Evolutionary conservation across 2,113 vertebrate species (phyloP), one percentile per base, ranked within the genome.

Genomic region (Megaptera novaeangliae): DNA sequence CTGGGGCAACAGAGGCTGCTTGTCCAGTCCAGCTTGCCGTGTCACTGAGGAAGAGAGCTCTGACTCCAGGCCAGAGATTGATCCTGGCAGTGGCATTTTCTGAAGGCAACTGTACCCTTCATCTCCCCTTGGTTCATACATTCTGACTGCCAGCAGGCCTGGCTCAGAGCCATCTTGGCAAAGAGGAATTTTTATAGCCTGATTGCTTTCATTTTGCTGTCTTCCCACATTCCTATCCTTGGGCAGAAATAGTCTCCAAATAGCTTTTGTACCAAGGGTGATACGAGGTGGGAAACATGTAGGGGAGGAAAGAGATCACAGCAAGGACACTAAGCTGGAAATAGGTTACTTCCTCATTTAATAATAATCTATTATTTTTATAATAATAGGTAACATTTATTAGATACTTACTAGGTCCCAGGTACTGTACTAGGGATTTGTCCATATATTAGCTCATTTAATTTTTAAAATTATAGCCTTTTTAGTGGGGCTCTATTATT

Each of bases 131-230:
- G 90, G 94, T 68, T 80, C 83, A 5, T 41, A 64, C 55, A 78
- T 77, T 66, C 55, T 84, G 72, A 75, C 78, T 94, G 87, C 90
- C 94, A 89, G 72, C 61, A 92, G 92, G 44, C 78, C 71, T 96
- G 97, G 95, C 96, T 96, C 55, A 49, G 59, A 96, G 95, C 92
- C 95, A 96, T 71, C 69, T 95, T 86, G 49, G 82, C 92, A 86
- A 89, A 97, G 64, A 89, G 66, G 31, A 97, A 85, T 84, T 93
- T 95, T 95, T 97, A 59, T n/a, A 95, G 82, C 49, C 69, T 95
- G 84, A 59, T 94, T 97, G 64, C 52, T 91, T 96, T 95, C 93
- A 96, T 93, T 96, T 96, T 97, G 82, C 72, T 96, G 92, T 91
- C 77, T 97, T 34, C 66, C 31, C 88, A 72, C 84, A 93, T 96